Conservation (phyloP, 2,113 vertebrate genomes). For the Myotis brandtii region DNA sequence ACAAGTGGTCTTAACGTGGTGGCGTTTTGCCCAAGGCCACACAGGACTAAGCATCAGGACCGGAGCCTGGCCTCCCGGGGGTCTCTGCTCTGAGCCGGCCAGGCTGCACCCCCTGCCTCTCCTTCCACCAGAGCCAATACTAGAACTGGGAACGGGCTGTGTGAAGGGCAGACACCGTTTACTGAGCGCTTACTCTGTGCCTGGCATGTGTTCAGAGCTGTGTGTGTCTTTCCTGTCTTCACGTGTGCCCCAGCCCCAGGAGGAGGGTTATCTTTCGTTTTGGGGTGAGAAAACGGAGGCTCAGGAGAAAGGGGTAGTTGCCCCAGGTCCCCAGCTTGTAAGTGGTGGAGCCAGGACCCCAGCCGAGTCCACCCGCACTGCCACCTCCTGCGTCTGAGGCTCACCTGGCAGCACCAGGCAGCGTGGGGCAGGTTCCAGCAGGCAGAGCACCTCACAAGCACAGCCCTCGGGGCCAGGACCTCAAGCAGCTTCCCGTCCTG, state of each 20-base stretch:
- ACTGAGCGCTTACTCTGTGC: slow-evolving; percentile 62
- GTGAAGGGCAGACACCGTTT: neutral
- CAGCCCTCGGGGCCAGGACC: neutral
- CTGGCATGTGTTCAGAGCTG: slow-evolving; percentile 55
- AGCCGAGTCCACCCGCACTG: neutral
- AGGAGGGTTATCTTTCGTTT: neutral
- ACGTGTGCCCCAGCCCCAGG: neutral
- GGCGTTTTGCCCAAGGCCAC: neutral
- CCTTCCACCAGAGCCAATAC: neutral
- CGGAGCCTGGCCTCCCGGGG: neutral
- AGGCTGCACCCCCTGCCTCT: neutral
- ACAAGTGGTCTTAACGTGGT: neutral
- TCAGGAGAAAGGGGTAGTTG: neutral
- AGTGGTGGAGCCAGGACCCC: neutral
- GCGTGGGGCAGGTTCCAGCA: neutral
- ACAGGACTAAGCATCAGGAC: neutral
- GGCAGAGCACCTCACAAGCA: neutral
- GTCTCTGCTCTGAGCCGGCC: neutral
- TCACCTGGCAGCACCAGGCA: neutral
- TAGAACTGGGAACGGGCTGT: accelerated
- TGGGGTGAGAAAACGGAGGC: slow-evolving; percentile 1
- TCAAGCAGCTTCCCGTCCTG: neutral
- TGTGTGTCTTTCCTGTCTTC: slow-evolving; percentile 49
- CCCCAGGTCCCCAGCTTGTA: neutral
- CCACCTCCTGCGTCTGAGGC: neutral